A percentile compares a stretch with the other conserved stretches of the same genome.
Evolutionary conservation across 2,113 vertebrate genomes (phyloP).

Genomic region (Raja brachyura): DNA sequence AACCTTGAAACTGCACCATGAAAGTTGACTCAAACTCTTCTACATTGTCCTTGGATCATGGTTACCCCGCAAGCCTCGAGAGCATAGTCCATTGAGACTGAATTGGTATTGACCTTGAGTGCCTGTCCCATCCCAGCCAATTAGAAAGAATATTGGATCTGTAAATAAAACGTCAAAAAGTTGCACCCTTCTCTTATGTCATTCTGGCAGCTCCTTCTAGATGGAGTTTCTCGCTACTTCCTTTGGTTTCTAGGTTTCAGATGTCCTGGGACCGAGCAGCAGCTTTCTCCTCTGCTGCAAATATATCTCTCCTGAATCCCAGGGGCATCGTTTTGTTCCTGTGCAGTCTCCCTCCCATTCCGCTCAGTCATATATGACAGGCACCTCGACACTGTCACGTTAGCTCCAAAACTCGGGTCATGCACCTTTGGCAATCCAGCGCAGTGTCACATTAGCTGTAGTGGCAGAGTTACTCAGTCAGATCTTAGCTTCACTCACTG

Average conservation of each 20-base stretch:
- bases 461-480: background rate
- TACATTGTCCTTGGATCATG: background rate
- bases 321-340: background rate
- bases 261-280: background rate
- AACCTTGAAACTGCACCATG: background rate
- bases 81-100: background rate
- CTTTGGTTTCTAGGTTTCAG: background rate
- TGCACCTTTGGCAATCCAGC: background rate
- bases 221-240: background rate
- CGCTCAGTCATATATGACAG: background rate
- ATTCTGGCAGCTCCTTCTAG: background rate
- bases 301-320: background rate
- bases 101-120: background rate
- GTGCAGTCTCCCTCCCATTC: background rate
- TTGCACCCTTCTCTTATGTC: background rate
- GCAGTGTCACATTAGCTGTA: background rate
- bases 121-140: background rate
- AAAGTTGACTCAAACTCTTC: background rate
- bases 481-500: background rate
- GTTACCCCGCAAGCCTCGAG: background rate
- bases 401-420: no score
- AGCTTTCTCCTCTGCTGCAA: background rate
- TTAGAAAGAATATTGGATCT: background rate
- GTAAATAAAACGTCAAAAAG: constrained; percentile 22
- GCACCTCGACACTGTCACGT: background rate